Percentiles rank a stretch among this genome's conserved stretches.
Evolutionary conservation across 2,888 invertebrate species (phyloP).

Genomic region (Periphyllus acericola): DNA sequence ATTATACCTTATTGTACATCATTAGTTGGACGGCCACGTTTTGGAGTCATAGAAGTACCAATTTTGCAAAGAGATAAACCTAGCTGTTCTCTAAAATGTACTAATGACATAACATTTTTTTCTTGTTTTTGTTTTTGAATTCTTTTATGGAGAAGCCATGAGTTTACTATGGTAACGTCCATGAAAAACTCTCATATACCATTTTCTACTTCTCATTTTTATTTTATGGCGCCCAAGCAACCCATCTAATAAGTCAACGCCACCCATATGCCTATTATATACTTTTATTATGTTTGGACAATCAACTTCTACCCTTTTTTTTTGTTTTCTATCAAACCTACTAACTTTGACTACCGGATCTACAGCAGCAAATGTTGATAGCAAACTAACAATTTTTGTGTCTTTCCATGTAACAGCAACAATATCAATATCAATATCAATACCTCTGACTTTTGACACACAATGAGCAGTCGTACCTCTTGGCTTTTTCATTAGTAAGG

Average conservation of each 20-base stretch:
- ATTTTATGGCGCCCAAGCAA: constrained; percentile 23
- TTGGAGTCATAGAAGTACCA: not conserved
- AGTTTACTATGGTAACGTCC: constrained; percentile 20
- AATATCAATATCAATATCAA: constrained; percentile 16
- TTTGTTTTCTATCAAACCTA: constrained; percentile 16
- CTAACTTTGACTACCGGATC: constrained; percentile 10
- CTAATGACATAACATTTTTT: constrained; percentile 4
- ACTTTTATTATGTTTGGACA: constrained; percentile 32
- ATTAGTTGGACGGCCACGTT: constrained; percentile 7
- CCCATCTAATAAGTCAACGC: constrained; percentile 30
- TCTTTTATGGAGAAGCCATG: constrained; percentile 20
- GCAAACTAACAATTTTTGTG: constrained; percentile 19
- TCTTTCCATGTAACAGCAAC: constrained; percentile 33
- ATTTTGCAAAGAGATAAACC: constrained; percentile 13
- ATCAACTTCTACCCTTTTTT: constrained; percentile 11
- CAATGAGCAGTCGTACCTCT: constrained; percentile 32
- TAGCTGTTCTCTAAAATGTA: constrained; percentile 14
- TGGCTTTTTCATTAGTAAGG: constrained; percentile 13
- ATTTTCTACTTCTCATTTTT: constrained; percentile 39
- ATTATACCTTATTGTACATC: constrained; percentile 21
- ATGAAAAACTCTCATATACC: constrained; percentile 29
- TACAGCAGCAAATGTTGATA: constrained; percentile 6
- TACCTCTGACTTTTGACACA: not conserved
- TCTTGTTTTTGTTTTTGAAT: constrained; percentile 12
- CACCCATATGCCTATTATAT: constrained; percentile 13